Percentiles rank a stretch among this genome's conserved stretches.
phyloP scores from a whole-genome alignment of 2,797 vertebrate genomes.

The Erpetoichthys calabaricus region DNA sequence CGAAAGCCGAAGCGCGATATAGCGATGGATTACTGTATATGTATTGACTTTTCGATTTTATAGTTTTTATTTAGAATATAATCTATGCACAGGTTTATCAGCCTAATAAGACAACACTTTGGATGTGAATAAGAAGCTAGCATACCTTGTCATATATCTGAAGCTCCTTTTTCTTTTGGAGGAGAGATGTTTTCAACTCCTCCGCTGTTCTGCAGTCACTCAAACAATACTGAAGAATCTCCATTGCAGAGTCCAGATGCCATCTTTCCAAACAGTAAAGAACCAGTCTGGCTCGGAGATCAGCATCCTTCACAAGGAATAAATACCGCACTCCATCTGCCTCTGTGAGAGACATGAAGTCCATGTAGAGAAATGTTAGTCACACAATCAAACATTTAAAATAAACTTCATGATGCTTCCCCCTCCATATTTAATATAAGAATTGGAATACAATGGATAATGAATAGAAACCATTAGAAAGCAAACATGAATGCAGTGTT shows the following conservation, averaged over 20 bases:
- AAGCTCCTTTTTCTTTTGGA: constrained; percentile 62
- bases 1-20: too few species aligned
- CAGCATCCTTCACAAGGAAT: constrained; percentile 61
- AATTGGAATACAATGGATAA: too few species aligned
- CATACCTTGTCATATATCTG: constrained; percentile 70
- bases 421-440: too few species aligned
- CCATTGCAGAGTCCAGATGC: constrained; percentile 67
- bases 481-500: background rate
- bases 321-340: constrained; percentile 57
- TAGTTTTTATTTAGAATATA: too few species aligned
- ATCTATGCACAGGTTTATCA: too few species aligned
- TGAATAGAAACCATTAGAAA: too few species aligned
- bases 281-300: constrained; percentile 59
- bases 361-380: background rate
- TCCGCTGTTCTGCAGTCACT: constrained; percentile 46
- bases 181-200: constrained; percentile 46
- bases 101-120: too few species aligned
- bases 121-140: background rate
- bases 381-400: too few species aligned
- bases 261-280: constrained; percentile 68
- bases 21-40: too few species aligned
- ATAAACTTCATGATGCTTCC: too few species aligned
- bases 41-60: too few species aligned
- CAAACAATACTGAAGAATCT: constrained; percentile 78
- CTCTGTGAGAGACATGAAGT: constrained; percentile 34